Conservation (phyloP, 2,113 vertebrate species). For the Micronisus gabar region DNA sequence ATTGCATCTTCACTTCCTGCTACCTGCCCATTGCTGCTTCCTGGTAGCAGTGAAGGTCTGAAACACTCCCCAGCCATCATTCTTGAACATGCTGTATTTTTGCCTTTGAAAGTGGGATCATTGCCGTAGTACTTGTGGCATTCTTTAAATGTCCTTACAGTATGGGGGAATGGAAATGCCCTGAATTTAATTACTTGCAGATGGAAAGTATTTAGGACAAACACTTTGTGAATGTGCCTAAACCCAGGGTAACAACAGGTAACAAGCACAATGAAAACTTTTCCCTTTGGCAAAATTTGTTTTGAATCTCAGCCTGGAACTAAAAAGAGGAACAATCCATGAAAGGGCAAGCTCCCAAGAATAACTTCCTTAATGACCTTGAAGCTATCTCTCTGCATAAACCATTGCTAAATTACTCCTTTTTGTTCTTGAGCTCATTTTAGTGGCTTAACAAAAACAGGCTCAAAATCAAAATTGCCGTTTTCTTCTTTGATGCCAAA, state of each 20-base stretch:
- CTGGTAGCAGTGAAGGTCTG: neutral
- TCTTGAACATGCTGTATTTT: neutral
- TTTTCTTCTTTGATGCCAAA: neutral
- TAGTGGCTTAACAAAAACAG: neutral
- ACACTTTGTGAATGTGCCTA: neutral
- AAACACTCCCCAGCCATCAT: neutral
- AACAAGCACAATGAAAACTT: neutral
- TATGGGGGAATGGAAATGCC: neutral
- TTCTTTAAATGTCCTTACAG: neutral
- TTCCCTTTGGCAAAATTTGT: neutral
- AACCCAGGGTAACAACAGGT: slow-evolving; percentile 19
- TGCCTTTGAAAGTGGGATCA: neutral
- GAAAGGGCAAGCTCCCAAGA: neutral
- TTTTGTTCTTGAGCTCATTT: neutral
- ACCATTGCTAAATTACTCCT: neutral
- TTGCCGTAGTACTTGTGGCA: neutral
- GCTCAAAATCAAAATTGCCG: neutral
- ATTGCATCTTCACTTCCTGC: neutral
- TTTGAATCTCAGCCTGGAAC: neutral
- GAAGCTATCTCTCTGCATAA: slow-evolving; percentile 2
- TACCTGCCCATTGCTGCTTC: neutral
- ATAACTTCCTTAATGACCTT: slow-evolving; percentile 34
- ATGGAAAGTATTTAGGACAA: neutral
- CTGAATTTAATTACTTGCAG: neutral
- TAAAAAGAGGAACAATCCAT: neutral